Evolutionary conservation across 2,797 vertebrate genomes (phyloP).

Genomic region (Brotogeris chrysoptera): DNA sequence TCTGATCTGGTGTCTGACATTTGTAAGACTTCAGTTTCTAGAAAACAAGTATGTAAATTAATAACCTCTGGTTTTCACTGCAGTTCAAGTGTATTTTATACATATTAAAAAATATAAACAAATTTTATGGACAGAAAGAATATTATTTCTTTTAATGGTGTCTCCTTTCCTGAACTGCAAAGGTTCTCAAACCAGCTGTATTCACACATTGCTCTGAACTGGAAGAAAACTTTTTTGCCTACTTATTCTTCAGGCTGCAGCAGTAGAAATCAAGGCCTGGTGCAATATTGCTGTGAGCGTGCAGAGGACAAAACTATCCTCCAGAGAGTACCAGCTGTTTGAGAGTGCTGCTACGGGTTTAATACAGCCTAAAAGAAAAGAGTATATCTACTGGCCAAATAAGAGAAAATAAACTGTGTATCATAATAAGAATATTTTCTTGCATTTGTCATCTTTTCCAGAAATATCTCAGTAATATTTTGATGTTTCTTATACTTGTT

Average conservation of each 20-base stretch:
- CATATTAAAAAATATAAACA: neutral
- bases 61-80: neutral
- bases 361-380: neutral
- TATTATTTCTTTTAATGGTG: neutral
- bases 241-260: neutral
- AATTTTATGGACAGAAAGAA: neutral
- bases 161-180: neutral
- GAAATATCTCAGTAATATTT: neutral
- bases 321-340: neutral
- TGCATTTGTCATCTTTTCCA: neutral
- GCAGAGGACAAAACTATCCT: neutral
- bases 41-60: neutral
- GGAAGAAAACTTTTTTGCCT: neutral
- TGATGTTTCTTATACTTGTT: neutral
- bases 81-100: neutral
- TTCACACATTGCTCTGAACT: neutral
- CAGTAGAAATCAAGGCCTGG: neutral
- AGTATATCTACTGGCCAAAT: neutral
- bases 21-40: neutral
- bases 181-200: neutral
- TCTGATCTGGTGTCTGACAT: neutral
- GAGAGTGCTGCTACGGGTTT: neutral
- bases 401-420: neutral
- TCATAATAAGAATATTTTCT: neutral
- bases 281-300: neutral